Conservation (phyloP, 2,113 vertebrate genomes). For the Nematolebias whitei region DNA sequence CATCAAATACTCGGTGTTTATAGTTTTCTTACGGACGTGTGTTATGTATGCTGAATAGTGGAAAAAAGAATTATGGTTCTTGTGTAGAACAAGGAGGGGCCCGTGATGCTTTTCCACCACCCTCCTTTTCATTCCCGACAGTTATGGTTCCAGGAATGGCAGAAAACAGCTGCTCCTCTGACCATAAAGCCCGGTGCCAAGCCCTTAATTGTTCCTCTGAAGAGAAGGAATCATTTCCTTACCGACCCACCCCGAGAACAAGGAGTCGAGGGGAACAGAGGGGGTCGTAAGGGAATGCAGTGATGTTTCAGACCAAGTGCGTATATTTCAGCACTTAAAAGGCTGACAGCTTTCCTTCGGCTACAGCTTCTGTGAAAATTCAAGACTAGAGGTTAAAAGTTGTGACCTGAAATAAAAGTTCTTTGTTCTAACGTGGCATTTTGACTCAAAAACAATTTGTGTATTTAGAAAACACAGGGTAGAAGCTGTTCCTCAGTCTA, state of each 20-base stretch:
- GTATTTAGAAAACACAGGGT: too few relatives aligned
- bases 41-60: slow-evolving; percentile 70
- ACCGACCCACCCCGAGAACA: slow-evolving; percentile 50
- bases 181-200: slow-evolving; percentile 77
- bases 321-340: too few relatives aligned
- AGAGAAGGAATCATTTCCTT: slow-evolving; percentile 68
- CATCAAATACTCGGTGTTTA: slow-evolving; percentile 58
- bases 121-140: slow-evolving; percentile 63
- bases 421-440: too few relatives aligned
- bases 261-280: slow-evolving; percentile 44
- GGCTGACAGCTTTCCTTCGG: too few relatives aligned
- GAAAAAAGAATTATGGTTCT: slow-evolving; percentile 63
- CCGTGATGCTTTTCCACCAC: slow-evolving; percentile 35
- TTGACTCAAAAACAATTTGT: too few relatives aligned
- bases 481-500: too few relatives aligned
- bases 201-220: slow-evolving; percentile 75
- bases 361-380: too few relatives aligned
- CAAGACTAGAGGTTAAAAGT: too few relatives aligned
- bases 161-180: slow-evolving; percentile 79
- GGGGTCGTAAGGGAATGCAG: slow-evolving; percentile 10
- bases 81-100: slow-evolving; percentile 46
- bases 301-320: too few relatives aligned
- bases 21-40: slow-evolving; percentile 54
- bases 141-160: slow-evolving; percentile 75
- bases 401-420: too few relatives aligned